A percentile compares a stretch with the other conserved stretches of the same genome.
Evolutionary conservation across 2,888 invertebrate genomes (phyloP).

Genomic region (Dryobotodes eremita): DNA sequence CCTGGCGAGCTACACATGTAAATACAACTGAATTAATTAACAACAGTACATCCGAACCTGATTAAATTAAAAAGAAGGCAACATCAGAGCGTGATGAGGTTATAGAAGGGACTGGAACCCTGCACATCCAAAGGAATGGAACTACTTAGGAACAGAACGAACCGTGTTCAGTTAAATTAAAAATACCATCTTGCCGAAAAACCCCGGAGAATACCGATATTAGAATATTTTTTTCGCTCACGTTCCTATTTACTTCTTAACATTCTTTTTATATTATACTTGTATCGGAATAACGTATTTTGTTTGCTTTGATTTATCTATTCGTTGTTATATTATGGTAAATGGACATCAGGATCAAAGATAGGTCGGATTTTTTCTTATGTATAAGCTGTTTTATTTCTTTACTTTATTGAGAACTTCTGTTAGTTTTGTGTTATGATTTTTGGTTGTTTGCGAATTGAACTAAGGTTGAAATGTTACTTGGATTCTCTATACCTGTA

Average conservation of each 20-base stretch:
- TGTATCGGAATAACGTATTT: constrained; percentile 51
- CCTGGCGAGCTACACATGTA: constrained; percentile 50
- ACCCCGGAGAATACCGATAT: constrained; percentile 59
- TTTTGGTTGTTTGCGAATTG: background rate
- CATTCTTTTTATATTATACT: constrained; percentile 55
- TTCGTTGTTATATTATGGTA: constrained; percentile 48
- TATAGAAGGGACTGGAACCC: constrained; percentile 35
- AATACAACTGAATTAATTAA: constrained; percentile 60
- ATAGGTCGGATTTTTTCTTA: constrained; percentile 32
- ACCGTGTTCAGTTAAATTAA: constrained; percentile 65
- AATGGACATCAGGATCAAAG: constrained; percentile 71
- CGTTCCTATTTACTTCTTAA: constrained; percentile 61
- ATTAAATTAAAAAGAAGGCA: constrained; percentile 62
- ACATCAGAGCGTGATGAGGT: constrained; percentile 51
- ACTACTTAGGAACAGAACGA: constrained; percentile 48
- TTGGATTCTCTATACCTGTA: no score
- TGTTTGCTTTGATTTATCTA: constrained; percentile 63
- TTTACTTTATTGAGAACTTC: constrained; percentile 21
- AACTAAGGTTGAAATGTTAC: background rate
- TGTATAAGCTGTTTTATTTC: constrained; percentile 25
- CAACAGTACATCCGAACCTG: constrained; percentile 30
- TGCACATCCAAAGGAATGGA: constrained; percentile 42
- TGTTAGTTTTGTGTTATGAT: constrained; percentile 23
- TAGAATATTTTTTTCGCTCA: constrained; percentile 56
- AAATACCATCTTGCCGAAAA: constrained; percentile 65